A percentile compares a stretch with the other conserved stretches of the same genome.
Conservation (phyloP, 2,888 invertebrate genomes). For the Ophioninae sp. region DNA sequence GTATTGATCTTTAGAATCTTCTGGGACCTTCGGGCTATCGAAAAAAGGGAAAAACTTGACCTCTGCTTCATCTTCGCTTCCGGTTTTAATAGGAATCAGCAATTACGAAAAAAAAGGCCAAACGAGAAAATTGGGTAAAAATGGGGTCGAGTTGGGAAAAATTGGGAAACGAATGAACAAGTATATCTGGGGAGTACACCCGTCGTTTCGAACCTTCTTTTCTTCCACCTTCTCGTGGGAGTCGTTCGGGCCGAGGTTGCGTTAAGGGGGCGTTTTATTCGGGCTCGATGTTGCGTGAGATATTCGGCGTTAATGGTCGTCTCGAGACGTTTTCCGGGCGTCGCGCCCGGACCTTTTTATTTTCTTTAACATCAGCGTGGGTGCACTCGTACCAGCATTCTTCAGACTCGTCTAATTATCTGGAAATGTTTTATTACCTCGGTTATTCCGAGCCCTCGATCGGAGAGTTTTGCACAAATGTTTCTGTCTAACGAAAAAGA, state of each 20-base stretch:
- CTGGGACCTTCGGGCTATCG: no score
- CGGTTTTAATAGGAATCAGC: neutral
- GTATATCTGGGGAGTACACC: neutral
- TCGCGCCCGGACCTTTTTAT: slow-evolving; percentile 27
- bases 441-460: no score
- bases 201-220: neutral
- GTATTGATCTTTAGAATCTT: no score
- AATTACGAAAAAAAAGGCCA: neutral
- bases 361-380: neutral
- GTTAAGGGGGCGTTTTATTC: slow-evolving; percentile 68
- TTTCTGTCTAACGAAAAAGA: no score
- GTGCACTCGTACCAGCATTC: neutral
- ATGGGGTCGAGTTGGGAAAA: neutral
- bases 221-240: slow-evolving; percentile 43
- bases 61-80: no score
- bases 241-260: slow-evolving; percentile 63
- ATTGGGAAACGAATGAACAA: slow-evolving; percentile 10
- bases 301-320: slow-evolving; percentile 60
- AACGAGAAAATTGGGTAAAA: neutral
- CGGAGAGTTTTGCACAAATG: no score
- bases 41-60: no score
- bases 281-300: slow-evolving; percentile 68
- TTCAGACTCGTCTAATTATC: neutral
- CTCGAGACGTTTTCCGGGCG: slow-evolving; percentile 48
- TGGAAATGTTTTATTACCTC: neutral